These are phyloP conservation scores for Anoura caudifer DNA, from an alignment of 2,113 vertebrate genomes.

Conservation along the genomic window DNA sequence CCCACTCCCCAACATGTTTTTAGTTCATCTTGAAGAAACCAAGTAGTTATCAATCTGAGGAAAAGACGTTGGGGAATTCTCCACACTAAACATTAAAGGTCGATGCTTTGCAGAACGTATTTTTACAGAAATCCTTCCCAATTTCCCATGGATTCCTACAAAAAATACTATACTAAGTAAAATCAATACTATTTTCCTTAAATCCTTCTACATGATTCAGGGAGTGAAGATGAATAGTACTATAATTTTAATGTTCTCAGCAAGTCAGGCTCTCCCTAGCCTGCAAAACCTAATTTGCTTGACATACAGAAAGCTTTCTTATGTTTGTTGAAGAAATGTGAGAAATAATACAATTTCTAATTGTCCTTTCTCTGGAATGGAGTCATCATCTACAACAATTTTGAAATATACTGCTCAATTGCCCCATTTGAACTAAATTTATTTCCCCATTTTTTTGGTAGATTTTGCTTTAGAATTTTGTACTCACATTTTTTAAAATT, in stretches of 20 bases:
- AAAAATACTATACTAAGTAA: slow-evolving; percentile 15
- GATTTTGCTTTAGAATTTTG: slow-evolving; percentile 26
- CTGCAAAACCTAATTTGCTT: not conserved
- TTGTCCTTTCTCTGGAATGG: not conserved
- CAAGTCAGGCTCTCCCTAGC: not conserved
- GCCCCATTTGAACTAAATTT: not conserved
- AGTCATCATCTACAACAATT: not conserved
- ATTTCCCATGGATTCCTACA: slow-evolving; percentile 1
- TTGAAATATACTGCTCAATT: not conserved
- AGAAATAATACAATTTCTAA: slow-evolving; percentile 16
- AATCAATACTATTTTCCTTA: not conserved
- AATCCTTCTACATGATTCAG: not conserved
- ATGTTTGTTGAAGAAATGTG: not conserved
- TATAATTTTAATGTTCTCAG: not conserved
- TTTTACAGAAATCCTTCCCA: not conserved
- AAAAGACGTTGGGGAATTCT: not conserved
- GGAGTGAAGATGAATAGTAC: not conserved
- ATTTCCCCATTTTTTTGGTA: not conserved
- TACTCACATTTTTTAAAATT: not conserved
- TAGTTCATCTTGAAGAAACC: not conserved
- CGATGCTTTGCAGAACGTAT: slow-evolving; percentile 22
- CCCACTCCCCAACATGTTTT: not conserved
- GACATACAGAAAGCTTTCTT: not conserved
- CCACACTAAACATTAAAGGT: slow-evolving; percentile 4
- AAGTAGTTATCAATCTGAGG: not conserved